Evolutionary conservation across 2,888 invertebrate genomes (phyloP).

Genomic region (Agrenia bidenticulata): DNA sequence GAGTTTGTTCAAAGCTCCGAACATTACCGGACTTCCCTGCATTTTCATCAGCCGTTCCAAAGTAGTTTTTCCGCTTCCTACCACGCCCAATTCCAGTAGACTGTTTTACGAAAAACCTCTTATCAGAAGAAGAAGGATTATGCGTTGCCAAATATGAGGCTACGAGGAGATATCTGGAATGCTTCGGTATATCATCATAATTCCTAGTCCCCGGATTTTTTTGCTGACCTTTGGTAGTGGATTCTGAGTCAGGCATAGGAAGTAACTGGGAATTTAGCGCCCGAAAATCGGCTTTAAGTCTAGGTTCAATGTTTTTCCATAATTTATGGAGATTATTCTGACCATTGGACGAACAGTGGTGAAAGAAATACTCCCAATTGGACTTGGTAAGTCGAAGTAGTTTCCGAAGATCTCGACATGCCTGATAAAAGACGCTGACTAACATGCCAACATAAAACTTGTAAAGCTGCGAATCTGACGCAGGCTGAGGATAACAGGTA

Average conservation of each 20-base stretch:
- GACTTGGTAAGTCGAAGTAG: slow-evolving; percentile 73
- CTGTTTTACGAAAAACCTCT: slow-evolving; percentile 76
- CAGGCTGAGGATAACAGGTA: slow-evolving; percentile 51
- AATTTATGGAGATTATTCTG: slow-evolving; percentile 30
- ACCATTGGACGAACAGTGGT: slow-evolving; percentile 2
- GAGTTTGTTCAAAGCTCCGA: slow-evolving; percentile 76
- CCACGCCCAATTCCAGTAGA: slow-evolving; percentile 58
- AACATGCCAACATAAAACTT: slow-evolving; percentile 77
- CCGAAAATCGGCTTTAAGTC: slow-evolving; percentile 39
- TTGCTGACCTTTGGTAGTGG: neutral
- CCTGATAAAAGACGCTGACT: slow-evolving; percentile 78
- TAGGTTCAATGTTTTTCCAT: slow-evolving; percentile 42
- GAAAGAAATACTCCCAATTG: slow-evolving; percentile 29
- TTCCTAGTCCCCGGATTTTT: slow-evolving; percentile 6
- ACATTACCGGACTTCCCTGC: slow-evolving; percentile 55
- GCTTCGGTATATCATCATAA: slow-evolving; percentile 68
- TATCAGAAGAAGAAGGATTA: slow-evolving; percentile 85
- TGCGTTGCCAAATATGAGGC: slow-evolving; percentile 91
- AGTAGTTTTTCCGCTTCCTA: neutral
- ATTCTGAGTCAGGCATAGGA: slow-evolving; percentile 6
- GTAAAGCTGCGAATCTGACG: slow-evolving; percentile 62
- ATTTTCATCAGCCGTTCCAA: neutral
- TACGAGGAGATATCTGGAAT: slow-evolving; percentile 84
- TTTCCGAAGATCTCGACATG: slow-evolving; percentile 82
- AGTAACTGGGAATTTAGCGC: slow-evolving; percentile 39